Percentiles rank a stretch among this genome's conserved stretches.
Evolutionary conservation across 2,797 vertebrate genomes (phyloP).

Genomic region (Acanthurus tractus): DNA sequence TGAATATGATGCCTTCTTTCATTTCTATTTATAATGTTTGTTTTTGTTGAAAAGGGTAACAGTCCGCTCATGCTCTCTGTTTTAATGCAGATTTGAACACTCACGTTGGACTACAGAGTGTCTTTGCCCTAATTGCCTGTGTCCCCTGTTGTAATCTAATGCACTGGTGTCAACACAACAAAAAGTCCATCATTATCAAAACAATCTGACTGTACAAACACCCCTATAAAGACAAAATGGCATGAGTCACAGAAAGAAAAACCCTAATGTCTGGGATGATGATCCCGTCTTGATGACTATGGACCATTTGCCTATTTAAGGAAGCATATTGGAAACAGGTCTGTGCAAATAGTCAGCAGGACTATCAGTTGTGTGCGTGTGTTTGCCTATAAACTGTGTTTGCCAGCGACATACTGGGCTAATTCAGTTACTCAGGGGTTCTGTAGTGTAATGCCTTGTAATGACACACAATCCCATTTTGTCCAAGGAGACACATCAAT

Average conservation of each 20-base stretch:
- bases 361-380: slow-evolving; percentile 38
- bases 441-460: slow-evolving; percentile 81
- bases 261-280: slow-evolving; percentile 12
- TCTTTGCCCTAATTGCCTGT: background rate
- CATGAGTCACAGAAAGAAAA: background rate
- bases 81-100: background rate
- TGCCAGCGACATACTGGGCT: slow-evolving; percentile 67
- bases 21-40: background rate
- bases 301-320: slow-evolving; percentile 32
- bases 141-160: background rate
- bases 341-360: slow-evolving; percentile 47
- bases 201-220: slow-evolving; percentile 12
- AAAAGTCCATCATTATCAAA: background rate
- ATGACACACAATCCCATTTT: slow-evolving; percentile 84
- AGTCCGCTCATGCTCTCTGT: background rate
- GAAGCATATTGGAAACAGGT: slow-evolving; percentile 23
- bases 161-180: background rate
- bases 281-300: slow-evolving; percentile 25
- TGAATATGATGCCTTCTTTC: background rate
- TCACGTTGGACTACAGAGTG: background rate
- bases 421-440: slow-evolving; percentile 81
- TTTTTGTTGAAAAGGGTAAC: background rate
- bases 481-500: slow-evolving; percentile 82
- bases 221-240: background rate
- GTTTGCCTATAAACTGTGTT: slow-evolving; percentile 50